A percentile compares a stretch with the other conserved stretches of the same genome.
Conservation (phyloP, 2,888 invertebrate genomes). For the Gortyna flavago region DNA sequence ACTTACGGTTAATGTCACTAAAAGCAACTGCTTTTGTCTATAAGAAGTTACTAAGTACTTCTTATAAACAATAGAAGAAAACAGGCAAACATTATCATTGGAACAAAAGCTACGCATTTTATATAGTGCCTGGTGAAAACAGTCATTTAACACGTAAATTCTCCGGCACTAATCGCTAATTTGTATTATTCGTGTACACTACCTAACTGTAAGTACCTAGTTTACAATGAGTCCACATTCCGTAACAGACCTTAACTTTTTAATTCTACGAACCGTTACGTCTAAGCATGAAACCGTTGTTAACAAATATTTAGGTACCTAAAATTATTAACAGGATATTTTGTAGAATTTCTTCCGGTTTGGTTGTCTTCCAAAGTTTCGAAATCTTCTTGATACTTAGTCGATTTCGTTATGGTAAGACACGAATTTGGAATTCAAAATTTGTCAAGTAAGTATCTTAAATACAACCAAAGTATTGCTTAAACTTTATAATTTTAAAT, state of each 20-base stretch:
- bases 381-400: slow-evolving; percentile 22
- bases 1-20: slow-evolving; percentile 2
- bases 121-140: slow-evolving; percentile 8
- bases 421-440: slow-evolving; percentile 35
- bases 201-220: slow-evolving; percentile 31
- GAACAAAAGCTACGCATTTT: slow-evolving; percentile 9
- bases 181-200: slow-evolving; percentile 29
- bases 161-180: slow-evolving; percentile 31
- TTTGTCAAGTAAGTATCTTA: slow-evolving; percentile 20
- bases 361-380: slow-evolving; percentile 25
- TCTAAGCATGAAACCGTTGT: slow-evolving; percentile 18
- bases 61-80: neutral
- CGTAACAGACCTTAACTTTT: slow-evolving; percentile 3
- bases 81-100: neutral
- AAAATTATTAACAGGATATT: neutral
- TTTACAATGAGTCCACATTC: slow-evolving; percentile 22
- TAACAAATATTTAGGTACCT: slow-evolving; percentile 9
- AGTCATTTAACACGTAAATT: slow-evolving; percentile 18
- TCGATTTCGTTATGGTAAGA: slow-evolving; percentile 17
- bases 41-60: neutral
- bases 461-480: slow-evolving; percentile 48
- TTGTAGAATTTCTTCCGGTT: slow-evolving; percentile 10
- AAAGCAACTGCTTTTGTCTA: neutral
- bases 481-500: slow-evolving; percentile 49
- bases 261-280: slow-evolving; percentile 17